Evolutionary conservation across 2,113 vertebrate genomes (phyloP).

Genomic region (Egretta garzetta): DNA sequence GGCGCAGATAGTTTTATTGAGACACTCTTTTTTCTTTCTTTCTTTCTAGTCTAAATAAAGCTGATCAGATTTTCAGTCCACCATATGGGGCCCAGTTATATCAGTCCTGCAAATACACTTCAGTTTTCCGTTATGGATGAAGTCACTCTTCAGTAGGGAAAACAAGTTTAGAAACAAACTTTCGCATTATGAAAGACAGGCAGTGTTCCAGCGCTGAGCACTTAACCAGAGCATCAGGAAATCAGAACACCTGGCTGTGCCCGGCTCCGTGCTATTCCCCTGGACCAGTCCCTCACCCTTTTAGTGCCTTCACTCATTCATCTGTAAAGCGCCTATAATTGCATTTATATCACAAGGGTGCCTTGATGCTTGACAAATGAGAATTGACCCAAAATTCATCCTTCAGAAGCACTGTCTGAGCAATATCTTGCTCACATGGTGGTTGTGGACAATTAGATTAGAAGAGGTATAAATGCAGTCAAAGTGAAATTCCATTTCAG

Average conservation of each 20-base stretch:
- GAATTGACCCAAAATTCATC: constrained; percentile 62
- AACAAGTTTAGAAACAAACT: constrained; percentile 58
- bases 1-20: background rate
- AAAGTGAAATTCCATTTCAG: constrained; percentile 59
- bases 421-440: background rate
- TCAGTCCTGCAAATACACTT: constrained; percentile 29
- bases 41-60: constrained; percentile 34
- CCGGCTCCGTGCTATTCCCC: background rate
- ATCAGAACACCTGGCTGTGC: constrained; percentile 61
- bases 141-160: constrained; percentile 52
- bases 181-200: constrained; percentile 47
- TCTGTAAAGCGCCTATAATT: constrained; percentile 56
- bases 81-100: constrained; percentile 41
- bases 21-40: background rate
- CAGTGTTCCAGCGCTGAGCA: constrained; percentile 21
- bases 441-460: constrained; percentile 56
- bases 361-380: constrained; percentile 63
- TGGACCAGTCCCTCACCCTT: constrained; percentile 42
- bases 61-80: constrained; percentile 38
- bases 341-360: constrained; percentile 59
- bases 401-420: constrained; percentile 23
- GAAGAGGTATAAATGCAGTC: constrained; percentile 7
- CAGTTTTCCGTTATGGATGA: constrained; percentile 32
- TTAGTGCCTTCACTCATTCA: constrained; percentile 56
- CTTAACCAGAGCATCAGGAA: constrained; percentile 47